Evolutionary conservation across 1,140 invertebrate species (phyloP).

Genomic region (Drosophila auraria): DNA sequence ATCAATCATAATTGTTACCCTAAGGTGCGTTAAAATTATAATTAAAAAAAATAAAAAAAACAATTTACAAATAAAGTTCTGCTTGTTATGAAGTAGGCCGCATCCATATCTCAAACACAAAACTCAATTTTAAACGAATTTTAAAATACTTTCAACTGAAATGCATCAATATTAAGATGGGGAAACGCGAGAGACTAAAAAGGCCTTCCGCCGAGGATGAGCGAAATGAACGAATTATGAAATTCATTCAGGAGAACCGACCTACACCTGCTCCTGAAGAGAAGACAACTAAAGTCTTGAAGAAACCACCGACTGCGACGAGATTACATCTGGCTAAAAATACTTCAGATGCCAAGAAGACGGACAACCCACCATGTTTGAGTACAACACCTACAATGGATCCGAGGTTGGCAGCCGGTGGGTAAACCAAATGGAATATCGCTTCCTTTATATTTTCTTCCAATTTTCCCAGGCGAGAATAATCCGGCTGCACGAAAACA

Average conservation of each 20-base stretch:
- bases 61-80: not conserved
- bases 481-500: conserved; percentile 16
- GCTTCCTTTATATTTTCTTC: no score
- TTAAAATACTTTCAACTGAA: not conserved
- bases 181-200: not conserved
- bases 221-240: conserved; percentile 18
- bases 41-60: not conserved
- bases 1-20: conserved; percentile 13
- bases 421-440: not conserved
- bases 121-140: not conserved
- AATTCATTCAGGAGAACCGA: conserved; percentile 25
- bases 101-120: not conserved
- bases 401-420: conserved; percentile 8
- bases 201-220: not conserved
- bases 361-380: conserved; percentile 6
- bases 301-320: not conserved
- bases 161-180: not conserved
- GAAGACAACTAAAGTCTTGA: not conserved
- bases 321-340: no score
- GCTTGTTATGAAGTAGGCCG: conserved; percentile 81
- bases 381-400: not conserved
- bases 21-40: not conserved
- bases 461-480: conserved; percentile 9
- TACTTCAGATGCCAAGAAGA: not conserved
- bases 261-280: not conserved